These are phyloP conservation scores for Limenitis camilla DNA, from an alignment of 2,888 invertebrate species.

Conservation along the genomic window DNA sequence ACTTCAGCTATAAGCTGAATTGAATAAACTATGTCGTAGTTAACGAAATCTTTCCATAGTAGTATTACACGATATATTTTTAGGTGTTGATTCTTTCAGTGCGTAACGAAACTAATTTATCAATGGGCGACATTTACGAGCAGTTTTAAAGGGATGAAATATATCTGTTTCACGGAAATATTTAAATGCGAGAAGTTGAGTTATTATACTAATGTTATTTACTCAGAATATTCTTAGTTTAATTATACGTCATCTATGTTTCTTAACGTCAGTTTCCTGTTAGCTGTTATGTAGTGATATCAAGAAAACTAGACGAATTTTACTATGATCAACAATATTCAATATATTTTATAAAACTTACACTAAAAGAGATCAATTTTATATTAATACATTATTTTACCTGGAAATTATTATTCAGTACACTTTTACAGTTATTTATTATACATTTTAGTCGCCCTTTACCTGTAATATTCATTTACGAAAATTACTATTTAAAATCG, in stretches of 20 bases:
- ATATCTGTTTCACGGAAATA: constrained; percentile 5
- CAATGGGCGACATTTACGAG: constrained; percentile 3
- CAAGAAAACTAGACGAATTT: neutral
- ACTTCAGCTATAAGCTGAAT: too few species aligned
- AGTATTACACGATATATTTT: neutral
- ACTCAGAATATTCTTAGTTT: constrained; percentile 13
- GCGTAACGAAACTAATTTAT: constrained; percentile 3
- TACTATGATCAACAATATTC: too few species aligned
- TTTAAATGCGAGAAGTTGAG: constrained; percentile 3
- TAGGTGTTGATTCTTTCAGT: neutral
- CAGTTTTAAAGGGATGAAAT: constrained; percentile 5
- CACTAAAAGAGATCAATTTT: too few species aligned
- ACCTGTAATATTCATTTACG: too few species aligned
- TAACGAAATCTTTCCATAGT: too few species aligned
- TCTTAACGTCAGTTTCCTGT: constrained; percentile 5
- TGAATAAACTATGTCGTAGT: too few species aligned
- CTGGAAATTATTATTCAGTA: too few species aligned
- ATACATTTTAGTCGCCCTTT: too few species aligned
- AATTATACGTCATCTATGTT: constrained; percentile 2
- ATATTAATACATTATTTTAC: too few species aligned
- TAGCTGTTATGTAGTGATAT: neutral
- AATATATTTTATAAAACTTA: too few species aligned
- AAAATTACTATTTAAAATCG: too few species aligned
- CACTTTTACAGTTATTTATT: too few species aligned
- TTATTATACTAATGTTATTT: constrained; percentile 6